Evolutionary conservation across 2,888 invertebrate species (phyloP).

Genomic region (Teleogryllus oceanicus): DNA sequence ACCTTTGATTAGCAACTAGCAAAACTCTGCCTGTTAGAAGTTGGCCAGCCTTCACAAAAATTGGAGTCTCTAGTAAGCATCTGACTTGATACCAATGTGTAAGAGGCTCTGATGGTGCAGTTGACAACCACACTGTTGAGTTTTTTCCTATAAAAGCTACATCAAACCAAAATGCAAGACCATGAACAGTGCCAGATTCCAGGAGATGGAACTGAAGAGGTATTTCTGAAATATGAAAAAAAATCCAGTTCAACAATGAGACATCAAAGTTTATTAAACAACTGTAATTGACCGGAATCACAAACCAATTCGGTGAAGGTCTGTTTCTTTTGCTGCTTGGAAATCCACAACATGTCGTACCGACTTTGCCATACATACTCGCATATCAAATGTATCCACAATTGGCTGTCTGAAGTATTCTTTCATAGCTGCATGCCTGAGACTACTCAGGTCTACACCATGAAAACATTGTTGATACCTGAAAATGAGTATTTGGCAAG

Average conservation of each 20-base stretch:
- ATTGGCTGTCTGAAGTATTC: conserved; percentile 98
- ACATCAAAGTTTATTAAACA: neutral
- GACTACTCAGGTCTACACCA: conserved; percentile 89
- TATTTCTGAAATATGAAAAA: conserved; percentile 60
- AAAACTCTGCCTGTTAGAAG: conserved; percentile 81
- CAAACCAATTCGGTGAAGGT: conserved; percentile 80
- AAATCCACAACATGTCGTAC: conserved; percentile 93
- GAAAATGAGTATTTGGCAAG: conserved; percentile 20
- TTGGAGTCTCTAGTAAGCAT: conserved; percentile 88
- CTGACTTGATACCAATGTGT: conserved; percentile 99
- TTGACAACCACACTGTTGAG: conserved; percentile 93
- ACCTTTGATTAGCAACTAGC: conserved; percentile 88
- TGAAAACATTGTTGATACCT: conserved; percentile 95
- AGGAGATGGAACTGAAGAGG: conserved; percentile 89
- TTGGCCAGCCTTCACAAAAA: conserved; percentile 93
- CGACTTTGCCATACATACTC: conserved; percentile 94
- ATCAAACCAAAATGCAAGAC: conserved; percentile 99
- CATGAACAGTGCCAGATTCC: conserved; percentile 93
- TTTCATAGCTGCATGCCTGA: conserved; percentile 89
- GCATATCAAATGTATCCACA: conserved; percentile 96
- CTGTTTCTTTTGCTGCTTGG: conserved; percentile 83
- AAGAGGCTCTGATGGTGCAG: conserved; percentile 94
- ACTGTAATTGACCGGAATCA: neutral
- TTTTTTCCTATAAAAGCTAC: conserved; percentile 90
- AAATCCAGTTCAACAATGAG: conserved; percentile 12